Percentiles rank a stretch among this genome's conserved stretches.
These are phyloP conservation scores for Augiades crinisus DNA, from an alignment of 2,888 invertebrate genomes.

Conservation along the genomic window DNA sequence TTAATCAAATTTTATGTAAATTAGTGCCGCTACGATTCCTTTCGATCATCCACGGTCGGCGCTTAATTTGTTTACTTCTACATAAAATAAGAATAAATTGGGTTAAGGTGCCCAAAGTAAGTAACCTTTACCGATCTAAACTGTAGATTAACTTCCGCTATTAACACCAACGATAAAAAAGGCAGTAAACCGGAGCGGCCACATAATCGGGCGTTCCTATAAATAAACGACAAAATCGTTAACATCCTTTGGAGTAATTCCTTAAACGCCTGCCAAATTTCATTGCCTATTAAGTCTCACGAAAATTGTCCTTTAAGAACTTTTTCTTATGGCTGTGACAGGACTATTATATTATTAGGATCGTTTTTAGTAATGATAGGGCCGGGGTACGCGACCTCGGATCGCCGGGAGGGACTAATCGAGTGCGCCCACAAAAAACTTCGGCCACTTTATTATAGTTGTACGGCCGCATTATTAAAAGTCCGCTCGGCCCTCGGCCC, in stretches of 20 bases:
- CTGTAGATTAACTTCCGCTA: conserved; percentile 40
- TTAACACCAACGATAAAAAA: conserved; percentile 39
- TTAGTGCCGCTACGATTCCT: conserved; percentile 2
- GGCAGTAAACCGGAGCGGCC: conserved; percentile 43
- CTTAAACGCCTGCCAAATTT: conserved; percentile 69
- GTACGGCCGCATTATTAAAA: conserved; percentile 46
- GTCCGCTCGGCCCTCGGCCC: conserved; percentile 36
- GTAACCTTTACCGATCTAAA: conserved; percentile 24
- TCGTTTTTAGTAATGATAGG: conserved; percentile 78
- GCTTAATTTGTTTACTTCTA: conserved; percentile 22
- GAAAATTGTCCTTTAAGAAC: conserved; percentile 73
- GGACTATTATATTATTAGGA: conserved; percentile 80
- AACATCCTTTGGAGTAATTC: conserved; percentile 54
- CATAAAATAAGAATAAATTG: conserved; percentile 23
- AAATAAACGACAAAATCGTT: conserved; percentile 46
- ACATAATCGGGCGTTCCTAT: conserved; percentile 36
- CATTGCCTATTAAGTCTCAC: conserved; percentile 61
- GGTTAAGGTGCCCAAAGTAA: conserved; percentile 20
- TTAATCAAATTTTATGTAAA: conserved; percentile 12
- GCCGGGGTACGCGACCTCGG: conserved; percentile 61
- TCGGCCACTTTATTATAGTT: conserved; percentile 71
- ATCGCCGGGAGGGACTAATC: conserved; percentile 71
- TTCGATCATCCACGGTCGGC: conserved; percentile 8
- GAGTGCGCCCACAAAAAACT: conserved; percentile 60
- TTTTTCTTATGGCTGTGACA: conserved; percentile 73